phyloP scores from a whole-genome alignment of 2,113 vertebrate species.

The Bothrops jararaca region DNA sequence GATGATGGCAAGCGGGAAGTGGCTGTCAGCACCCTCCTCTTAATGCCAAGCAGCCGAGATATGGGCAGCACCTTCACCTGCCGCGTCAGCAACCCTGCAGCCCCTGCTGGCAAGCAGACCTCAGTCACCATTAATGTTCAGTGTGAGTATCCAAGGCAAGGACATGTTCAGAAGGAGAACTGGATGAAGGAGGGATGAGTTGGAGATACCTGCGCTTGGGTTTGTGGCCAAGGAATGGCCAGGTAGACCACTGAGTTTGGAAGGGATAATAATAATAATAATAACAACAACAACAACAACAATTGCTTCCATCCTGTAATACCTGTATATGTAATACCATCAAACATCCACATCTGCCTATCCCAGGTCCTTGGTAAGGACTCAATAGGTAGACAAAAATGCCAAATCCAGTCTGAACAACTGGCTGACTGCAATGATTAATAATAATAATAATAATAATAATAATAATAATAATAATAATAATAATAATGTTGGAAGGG shows the following conservation, averaged over 20 bases:
- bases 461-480: no score
- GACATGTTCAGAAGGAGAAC: not conserved
- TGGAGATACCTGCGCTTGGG: not conserved
- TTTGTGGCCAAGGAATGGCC: not conserved
- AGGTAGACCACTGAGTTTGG: not conserved
- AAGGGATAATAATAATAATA: no score
- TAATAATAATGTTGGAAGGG: no score
- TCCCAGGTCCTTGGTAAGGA: no score
- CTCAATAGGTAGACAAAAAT: no score
- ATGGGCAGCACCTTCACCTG: conserved; percentile 84
- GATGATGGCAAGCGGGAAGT: conserved; percentile 77
- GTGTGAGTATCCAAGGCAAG: conserved; percentile 69
- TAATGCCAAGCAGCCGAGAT: conserved; percentile 80
- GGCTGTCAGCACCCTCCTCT: conserved; percentile 79
- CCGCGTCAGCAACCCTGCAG: conserved; percentile 80
- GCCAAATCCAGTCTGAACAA: no score
- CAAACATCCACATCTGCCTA: no score
- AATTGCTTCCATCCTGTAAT: no score
- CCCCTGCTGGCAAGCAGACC: conserved; percentile 82
- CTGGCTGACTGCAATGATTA: no score
- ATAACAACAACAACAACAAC: no score
- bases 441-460: no score
- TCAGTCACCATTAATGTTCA: conserved; percentile 84
- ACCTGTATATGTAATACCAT: no score
- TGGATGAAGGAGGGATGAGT: not conserved